Conservation (phyloP, 2,797 vertebrate genomes). For the Betta splendens region DNA sequence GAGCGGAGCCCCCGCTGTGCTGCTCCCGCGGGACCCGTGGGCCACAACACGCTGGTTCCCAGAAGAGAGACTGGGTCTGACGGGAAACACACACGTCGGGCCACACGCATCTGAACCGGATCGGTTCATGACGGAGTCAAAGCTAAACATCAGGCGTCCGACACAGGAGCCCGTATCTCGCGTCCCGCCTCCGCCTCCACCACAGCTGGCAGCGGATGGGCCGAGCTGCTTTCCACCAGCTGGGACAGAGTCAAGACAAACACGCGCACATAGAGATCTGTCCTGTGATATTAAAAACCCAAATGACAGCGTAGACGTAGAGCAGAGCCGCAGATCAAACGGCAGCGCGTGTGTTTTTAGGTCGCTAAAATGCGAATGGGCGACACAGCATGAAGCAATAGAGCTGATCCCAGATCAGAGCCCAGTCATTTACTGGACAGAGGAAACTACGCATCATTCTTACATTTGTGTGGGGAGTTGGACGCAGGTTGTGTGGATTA, state of each 20-base stretch:
- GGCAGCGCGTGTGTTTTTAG: not conserved
- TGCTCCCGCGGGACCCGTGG: constrained; percentile 57
- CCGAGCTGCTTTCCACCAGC: constrained; percentile 2
- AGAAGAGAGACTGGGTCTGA: constrained; percentile 65
- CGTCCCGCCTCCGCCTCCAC: constrained; percentile 16
- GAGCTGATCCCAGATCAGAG: constrained; percentile 3
- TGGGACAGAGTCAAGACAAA: constrained; percentile 27
- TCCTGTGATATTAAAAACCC: constrained; percentile 4
- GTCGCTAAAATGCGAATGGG: constrained; percentile 10
- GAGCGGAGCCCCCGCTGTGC: constrained; percentile 1
- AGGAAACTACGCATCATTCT: constrained; percentile 2
- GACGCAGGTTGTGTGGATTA: constrained; percentile 37
- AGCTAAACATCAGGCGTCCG: constrained; percentile 36
- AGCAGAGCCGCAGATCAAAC: constrained; percentile 1
- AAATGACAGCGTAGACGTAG: constrained; percentile 3
- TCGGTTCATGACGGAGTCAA: constrained; percentile 36
- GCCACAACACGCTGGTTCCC: constrained; percentile 65
- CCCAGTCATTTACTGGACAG: constrained; percentile 10
- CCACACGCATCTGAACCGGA: constrained; percentile 72
- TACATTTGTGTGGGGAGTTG: constrained; percentile 16
- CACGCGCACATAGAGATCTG: not conserved
- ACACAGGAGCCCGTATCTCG: constrained; percentile 39
- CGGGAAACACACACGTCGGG: constrained; percentile 61
- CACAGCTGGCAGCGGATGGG: constrained; percentile 20
- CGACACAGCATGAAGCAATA: not conserved